phyloP scores from a whole-genome alignment of 1,140 invertebrate genomes.

The Homarus americanus region DNA sequence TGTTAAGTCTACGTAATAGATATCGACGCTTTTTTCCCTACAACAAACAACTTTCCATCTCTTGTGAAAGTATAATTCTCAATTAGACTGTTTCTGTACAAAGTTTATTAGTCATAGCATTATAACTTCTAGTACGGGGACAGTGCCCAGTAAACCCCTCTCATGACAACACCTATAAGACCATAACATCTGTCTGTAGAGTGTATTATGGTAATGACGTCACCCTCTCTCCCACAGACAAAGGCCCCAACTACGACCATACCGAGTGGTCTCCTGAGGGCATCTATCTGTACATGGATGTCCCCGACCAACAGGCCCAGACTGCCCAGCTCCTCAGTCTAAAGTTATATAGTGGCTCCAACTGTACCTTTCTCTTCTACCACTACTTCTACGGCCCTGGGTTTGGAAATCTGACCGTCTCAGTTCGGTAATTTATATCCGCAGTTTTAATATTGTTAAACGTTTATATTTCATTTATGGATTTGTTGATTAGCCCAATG shows the following conservation, averaged over 20 bases:
- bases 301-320: neutral
- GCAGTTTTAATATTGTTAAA: neutral
- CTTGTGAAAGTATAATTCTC: no score
- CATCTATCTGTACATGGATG: conserved; percentile 41
- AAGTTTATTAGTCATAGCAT: no score
- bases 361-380: conserved; percentile 43
- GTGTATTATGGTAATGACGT: neutral
- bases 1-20: no score
- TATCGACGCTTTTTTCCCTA: no score
- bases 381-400: conserved; percentile 35
- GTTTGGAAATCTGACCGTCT: conserved; percentile 3
- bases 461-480: no score
- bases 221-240: neutral
- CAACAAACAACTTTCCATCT: no score
- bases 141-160: no score
- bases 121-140: no score
- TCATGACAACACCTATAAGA: no score
- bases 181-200: no score
- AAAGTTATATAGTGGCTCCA: neutral
- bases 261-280: conserved; percentile 24
- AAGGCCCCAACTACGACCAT: conserved; percentile 59
- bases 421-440: conserved; percentile 15
- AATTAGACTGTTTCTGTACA: no score
- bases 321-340: conserved; percentile 33
- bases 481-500: no score